Conservation (phyloP, 2,113 vertebrate species). For the Carettochelys insculpta region DNA sequence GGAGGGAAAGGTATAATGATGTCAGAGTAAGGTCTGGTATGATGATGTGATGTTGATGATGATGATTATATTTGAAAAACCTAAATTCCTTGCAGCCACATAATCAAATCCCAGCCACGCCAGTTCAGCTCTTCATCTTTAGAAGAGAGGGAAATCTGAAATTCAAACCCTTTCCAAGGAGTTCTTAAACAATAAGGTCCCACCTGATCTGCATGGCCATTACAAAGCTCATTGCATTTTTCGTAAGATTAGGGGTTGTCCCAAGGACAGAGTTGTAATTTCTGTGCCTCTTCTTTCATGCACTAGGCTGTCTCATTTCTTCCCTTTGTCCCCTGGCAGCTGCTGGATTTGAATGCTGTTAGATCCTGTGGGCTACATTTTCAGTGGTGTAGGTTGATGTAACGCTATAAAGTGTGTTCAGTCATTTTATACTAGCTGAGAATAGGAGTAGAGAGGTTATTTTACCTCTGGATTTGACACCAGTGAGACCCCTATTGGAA, state of each 20-base stretch:
- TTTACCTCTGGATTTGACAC: neutral
- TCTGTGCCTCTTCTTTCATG: neutral
- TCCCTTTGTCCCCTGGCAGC: neutral
- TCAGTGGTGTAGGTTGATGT: neutral
- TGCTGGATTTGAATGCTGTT: neutral
- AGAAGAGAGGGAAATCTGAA: neutral
- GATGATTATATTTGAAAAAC: neutral
- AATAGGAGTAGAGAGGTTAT: neutral
- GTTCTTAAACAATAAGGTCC: neutral
- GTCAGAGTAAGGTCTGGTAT: neutral
- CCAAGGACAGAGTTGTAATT: neutral
- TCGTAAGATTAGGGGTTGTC: rapidly evolving
- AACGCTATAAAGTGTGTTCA: neutral
- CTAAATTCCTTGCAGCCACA: neutral
- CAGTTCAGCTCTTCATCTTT: neutral
- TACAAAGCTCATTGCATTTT: neutral
- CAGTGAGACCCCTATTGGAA: neutral
- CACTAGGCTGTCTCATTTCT: rapidly evolving
- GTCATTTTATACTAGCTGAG: neutral
- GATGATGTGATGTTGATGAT: neutral
- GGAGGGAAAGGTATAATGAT: neutral
- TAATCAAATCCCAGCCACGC: neutral
- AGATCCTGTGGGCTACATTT: neutral
- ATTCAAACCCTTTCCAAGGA: rapidly evolving
- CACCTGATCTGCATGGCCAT: neutral